Evolutionary conservation across 2,888 invertebrate species (phyloP).

Genomic region (Cyclophora albipunctata): DNA sequence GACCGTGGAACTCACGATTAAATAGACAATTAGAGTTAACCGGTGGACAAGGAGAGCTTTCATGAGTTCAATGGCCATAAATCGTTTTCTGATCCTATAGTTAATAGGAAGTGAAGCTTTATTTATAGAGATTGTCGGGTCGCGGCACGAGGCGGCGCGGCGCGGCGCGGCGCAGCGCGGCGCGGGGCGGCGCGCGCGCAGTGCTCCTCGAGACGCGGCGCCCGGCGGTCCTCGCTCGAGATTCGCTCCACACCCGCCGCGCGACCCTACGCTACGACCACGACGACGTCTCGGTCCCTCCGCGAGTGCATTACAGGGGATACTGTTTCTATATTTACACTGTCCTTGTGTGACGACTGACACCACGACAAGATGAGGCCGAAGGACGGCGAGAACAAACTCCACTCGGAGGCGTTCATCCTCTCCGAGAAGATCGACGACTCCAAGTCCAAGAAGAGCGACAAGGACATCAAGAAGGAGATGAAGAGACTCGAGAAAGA

Average conservation of each 20-base stretch:
- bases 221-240: not conserved
- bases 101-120: constrained; percentile 64
- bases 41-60: constrained; percentile 50
- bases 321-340: constrained; percentile 40
- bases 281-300: not conserved
- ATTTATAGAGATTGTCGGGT: constrained; percentile 57
- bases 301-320: constrained; percentile 36
- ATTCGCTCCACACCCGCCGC: not conserved
- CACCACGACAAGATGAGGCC: constrained; percentile 49
- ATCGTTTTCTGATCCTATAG: constrained; percentile 59
- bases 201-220: constrained; percentile 14
- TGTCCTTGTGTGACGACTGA: constrained; percentile 36
- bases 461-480: constrained; percentile 71
- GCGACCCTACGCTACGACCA: not conserved
- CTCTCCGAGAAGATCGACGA: constrained; percentile 74
- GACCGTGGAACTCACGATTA: too few relatives aligned
- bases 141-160: constrained; percentile 25
- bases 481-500: constrained; percentile 69
- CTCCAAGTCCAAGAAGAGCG: constrained; percentile 62
- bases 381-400: constrained; percentile 60
- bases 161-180: constrained; percentile 13
- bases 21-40: constrained; percentile 24
- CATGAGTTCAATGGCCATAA: constrained; percentile 69
- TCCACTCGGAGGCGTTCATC: constrained; percentile 72
- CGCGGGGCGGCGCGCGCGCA: constrained; percentile 16